phyloP scores from a whole-genome alignment of 2,797 vertebrate genomes.

The Vespertilio murinus region DNA sequence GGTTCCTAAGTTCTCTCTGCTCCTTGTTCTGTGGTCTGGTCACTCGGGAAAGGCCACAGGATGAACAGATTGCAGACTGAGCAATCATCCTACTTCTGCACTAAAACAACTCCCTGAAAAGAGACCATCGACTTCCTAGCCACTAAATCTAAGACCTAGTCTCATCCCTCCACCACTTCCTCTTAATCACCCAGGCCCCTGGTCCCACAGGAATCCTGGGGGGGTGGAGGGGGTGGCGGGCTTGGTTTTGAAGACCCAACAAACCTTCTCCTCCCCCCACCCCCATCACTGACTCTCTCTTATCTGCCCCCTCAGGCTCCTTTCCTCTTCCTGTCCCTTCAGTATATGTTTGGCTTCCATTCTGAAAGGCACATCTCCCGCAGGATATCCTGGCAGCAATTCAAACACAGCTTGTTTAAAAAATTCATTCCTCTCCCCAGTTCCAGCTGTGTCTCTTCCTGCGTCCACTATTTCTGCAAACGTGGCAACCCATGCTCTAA shows the following conservation, averaged over 20 bases:
- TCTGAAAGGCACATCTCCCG: neutral
- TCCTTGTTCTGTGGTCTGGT: neutral
- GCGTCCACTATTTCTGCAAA: neutral
- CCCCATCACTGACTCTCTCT: neutral
- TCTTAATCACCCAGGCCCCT: neutral
- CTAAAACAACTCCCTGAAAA: neutral
- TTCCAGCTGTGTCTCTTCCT: neutral
- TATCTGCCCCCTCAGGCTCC: neutral
- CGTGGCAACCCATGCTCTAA: neutral
- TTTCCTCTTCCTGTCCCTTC: neutral
- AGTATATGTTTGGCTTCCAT: neutral
- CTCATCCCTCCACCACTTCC: neutral
- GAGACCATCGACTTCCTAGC: neutral
- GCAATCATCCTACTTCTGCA: neutral
- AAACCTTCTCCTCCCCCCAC: too few relatives aligned
- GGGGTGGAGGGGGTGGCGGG: too few relatives aligned
- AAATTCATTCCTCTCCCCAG: neutral
- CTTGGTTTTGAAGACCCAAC: too few relatives aligned
- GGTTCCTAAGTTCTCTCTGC: neutral
- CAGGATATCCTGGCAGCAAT: neutral
- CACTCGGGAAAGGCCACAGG: neutral
- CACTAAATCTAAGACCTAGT: neutral
- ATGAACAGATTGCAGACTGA: neutral
- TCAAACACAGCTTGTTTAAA: neutral
- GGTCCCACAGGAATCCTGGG: too few relatives aligned